Evolutionary conservation across 2,113 vertebrate genomes (phyloP).

Genomic region (Trematomus loennbergii): DNA sequence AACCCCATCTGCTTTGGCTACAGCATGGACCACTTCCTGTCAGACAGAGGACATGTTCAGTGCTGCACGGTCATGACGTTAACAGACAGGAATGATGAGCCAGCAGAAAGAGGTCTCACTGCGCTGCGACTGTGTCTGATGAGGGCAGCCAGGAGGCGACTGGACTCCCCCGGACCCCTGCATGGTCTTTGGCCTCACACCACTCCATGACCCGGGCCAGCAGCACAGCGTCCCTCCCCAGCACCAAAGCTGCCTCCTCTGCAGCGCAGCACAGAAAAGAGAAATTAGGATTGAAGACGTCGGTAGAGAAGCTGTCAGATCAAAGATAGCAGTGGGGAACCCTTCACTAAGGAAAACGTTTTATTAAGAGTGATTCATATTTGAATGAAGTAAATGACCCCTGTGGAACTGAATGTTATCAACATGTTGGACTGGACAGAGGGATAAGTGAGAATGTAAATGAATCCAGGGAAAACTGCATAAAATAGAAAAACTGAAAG

Average conservation of each 20-base stretch:
- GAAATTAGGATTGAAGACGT: not conserved
- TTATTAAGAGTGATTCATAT: not conserved
- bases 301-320: not conserved
- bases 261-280: constrained; percentile 12
- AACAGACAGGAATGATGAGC: no score
- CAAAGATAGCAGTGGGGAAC: no score
- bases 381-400: not conserved
- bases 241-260: constrained; percentile 87
- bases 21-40: constrained; percentile 90
- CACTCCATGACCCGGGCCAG: constrained; percentile 88
- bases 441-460: not conserved
- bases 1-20: constrained; percentile 86
- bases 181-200: constrained; percentile 85
- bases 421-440: not conserved
- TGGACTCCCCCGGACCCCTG: constrained; percentile 85
- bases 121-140: constrained; percentile 87
- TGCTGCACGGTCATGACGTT: no score
- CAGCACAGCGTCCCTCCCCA: constrained; percentile 85
- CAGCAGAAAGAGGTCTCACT: constrained; percentile 63
- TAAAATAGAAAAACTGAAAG: no score
- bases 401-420: not conserved
- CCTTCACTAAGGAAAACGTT: no score
- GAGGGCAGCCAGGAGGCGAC: constrained; percentile 87
- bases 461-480: not conserved
- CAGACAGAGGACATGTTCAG: constrained; percentile 22